These are phyloP conservation scores for Danio choprae DNA, from an alignment of 2,797 vertebrate species.

Conservation along the genomic window DNA sequence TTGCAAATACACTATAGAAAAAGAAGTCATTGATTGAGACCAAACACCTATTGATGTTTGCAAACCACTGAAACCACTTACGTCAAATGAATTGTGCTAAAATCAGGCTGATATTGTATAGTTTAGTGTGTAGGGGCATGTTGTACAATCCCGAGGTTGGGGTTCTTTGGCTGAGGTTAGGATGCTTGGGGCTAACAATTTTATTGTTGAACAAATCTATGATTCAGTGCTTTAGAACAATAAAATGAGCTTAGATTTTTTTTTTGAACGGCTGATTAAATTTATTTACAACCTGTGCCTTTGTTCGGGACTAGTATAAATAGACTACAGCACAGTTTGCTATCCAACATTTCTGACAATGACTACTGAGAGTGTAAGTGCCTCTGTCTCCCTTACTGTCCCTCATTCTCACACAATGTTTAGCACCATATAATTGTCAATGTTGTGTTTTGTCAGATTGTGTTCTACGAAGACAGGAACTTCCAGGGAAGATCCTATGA, in stretches of 20 bases:
- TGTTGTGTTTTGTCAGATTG: slow-evolving; percentile 63
- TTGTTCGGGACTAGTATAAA: slow-evolving; percentile 49
- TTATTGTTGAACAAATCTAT: slow-evolving; percentile 53
- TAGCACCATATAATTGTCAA: slow-evolving; percentile 1
- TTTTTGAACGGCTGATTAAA: slow-evolving; percentile 52
- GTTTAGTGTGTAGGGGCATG: background rate
- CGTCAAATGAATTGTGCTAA: background rate
- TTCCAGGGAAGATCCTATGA: slow-evolving; percentile 69
- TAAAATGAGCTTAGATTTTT: slow-evolving; percentile 35
- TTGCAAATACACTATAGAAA: too few relatives aligned
- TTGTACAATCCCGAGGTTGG: slow-evolving; percentile 8
- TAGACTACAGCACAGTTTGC: slow-evolving; percentile 25
- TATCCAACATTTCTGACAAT: slow-evolving; percentile 35
- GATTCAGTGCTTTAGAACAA: slow-evolving; percentile 52
- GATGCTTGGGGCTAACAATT: slow-evolving; percentile 31
- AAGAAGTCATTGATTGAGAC: too few relatives aligned
- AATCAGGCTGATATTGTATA: background rate
- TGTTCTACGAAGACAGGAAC: slow-evolving; percentile 71
- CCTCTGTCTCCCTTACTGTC: background rate
- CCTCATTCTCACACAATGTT: background rate
- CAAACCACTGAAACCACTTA: background rate
- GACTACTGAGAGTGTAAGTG: slow-evolving; percentile 43
- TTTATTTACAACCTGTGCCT: slow-evolving; percentile 32
- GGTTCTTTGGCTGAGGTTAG: slow-evolving; percentile 28
- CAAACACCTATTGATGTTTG: background rate